Evolutionary conservation across 2,888 invertebrate species (phyloP).

Genomic region (Ormyrus thymus): DNA sequence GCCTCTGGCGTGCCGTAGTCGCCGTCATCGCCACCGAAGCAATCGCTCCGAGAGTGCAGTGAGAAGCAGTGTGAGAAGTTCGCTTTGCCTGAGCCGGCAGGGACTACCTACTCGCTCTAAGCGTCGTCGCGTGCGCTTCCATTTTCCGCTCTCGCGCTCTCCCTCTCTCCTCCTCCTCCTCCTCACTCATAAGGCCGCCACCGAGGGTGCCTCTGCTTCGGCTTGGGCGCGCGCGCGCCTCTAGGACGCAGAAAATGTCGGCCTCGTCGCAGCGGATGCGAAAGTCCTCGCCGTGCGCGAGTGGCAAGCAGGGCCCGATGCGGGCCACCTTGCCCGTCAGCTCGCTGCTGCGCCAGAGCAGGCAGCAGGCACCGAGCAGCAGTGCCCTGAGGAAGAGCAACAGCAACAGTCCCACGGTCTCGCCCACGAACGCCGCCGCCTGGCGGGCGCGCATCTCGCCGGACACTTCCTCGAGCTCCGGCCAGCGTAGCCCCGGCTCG

Average conservation of each 20-base stretch:
- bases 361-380: constrained; percentile 70
- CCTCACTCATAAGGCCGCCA: too few relatives aligned
- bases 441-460: constrained; percentile 83
- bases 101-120: not conserved
- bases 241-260: constrained; percentile 67
- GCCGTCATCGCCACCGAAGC: not conserved
- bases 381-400: constrained; percentile 71
- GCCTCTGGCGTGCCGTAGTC: too few relatives aligned
- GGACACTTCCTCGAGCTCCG: constrained; percentile 80
- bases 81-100: not conserved
- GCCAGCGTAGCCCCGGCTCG: constrained; percentile 85
- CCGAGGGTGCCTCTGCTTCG: not conserved
- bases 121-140: not conserved
- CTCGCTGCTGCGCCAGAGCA: constrained; percentile 82
- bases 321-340: constrained; percentile 86
- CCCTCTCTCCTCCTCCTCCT: not conserved
- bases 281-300: constrained; percentile 82
- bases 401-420: constrained; percentile 77
- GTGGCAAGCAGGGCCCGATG: constrained; percentile 81
- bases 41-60: not conserved
- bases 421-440: constrained; percentile 79
- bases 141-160: not conserved
- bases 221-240: not conserved
- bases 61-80: too few relatives aligned
- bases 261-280: constrained; percentile 75